Base-by-base conservation (phyloP, 92 coral and sea anemone species). In the Parazoanthus atlanticus region DNA sequence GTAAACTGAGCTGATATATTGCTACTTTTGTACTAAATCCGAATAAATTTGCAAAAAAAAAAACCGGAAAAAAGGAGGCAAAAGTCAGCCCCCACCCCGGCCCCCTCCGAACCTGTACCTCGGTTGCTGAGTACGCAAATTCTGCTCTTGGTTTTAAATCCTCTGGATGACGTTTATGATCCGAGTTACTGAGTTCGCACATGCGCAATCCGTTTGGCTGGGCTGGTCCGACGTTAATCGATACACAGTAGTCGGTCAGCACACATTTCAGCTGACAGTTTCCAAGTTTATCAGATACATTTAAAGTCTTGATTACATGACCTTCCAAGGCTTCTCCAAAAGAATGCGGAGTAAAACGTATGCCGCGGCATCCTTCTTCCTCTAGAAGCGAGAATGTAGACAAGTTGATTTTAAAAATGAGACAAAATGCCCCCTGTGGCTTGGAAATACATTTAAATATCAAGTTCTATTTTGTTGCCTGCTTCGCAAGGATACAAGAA, bases 121-220 rank as follows among this genome's bases (percentile, higher is more conserved):
- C 17, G 10, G 34, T 19, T 30, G 76, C 23, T 9, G 76, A 72
- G 34, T 72, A 72, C 19, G 34, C 76, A 72, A 72, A 72, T 72
- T 34, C 76, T 17, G 16, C 34, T 72, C 76, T 31, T 34, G 76
- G 76, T 72, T 29, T 34, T 36, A 72, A 8, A 34, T 72, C 41
- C 34, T 31, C 16, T 31, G 76, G 76, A 72, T 72, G 19, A 34
- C 34, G 76, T 31, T 28, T 72, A 21, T 72, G 76, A 21, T 72
- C 76, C 21, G 76, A 72, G 76, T 72, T 30, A 72, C 76, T 72
- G 76, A 26, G 36, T 72, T 72, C 76, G 21, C 76, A 72, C 36
- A 29, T 31, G 41, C 76, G 76, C 76, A 28, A 25, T 72, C 76
- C 38, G 76, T 72, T 72, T 5, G 19, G 76, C 8, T 72, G 76